phyloP scores from a whole-genome alignment of 2,888 invertebrate species.

The Trissonchulus sp. region DNA sequence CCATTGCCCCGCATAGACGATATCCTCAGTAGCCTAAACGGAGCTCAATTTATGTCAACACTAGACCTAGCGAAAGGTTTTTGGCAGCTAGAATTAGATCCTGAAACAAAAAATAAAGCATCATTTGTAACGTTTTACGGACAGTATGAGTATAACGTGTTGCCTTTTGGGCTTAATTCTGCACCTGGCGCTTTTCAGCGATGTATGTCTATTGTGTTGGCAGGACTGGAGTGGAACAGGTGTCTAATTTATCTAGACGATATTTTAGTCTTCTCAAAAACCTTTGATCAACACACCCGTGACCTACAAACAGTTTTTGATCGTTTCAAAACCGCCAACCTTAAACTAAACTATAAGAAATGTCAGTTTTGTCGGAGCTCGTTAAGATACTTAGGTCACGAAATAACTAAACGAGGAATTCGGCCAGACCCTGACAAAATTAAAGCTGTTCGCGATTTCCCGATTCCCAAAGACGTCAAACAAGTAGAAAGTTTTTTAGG shows the following conservation, averaged over 20 bases:
- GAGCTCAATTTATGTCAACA: neutral
- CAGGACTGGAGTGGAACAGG: slow-evolving; percentile 1
- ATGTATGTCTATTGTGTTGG: neutral
- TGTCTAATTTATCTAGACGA: slow-evolving; percentile 35
- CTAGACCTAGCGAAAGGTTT: slow-evolving; percentile 25
- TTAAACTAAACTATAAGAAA: slow-evolving; percentile 37
- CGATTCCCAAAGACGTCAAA: slow-evolving; percentile 33
- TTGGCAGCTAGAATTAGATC: slow-evolving; percentile 7
- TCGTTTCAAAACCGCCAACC: slow-evolving; percentile 26
- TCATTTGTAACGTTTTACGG: slow-evolving; percentile 26
- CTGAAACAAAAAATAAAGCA: neutral
- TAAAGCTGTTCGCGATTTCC: slow-evolving; percentile 32
- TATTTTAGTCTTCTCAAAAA: slow-evolving; percentile 31
- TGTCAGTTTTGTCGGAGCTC: slow-evolving; percentile 30
- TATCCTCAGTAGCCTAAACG: neutral
- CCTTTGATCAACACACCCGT: slow-evolving; percentile 32
- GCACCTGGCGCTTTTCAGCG: too few relatives aligned
- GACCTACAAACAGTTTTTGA: slow-evolving; percentile 34
- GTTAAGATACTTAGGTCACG: slow-evolving; percentile 34
- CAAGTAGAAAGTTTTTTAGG: slow-evolving; percentile 38
- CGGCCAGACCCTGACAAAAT: slow-evolving; percentile 33
- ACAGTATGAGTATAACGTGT: slow-evolving; percentile 33
- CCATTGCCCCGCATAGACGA: slow-evolving; percentile 12
- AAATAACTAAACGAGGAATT: slow-evolving; percentile 28
- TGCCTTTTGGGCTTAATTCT: slow-evolving; percentile 11